Conservation (phyloP, 2,888 invertebrate species). For the Heliconius ismenius region DNA sequence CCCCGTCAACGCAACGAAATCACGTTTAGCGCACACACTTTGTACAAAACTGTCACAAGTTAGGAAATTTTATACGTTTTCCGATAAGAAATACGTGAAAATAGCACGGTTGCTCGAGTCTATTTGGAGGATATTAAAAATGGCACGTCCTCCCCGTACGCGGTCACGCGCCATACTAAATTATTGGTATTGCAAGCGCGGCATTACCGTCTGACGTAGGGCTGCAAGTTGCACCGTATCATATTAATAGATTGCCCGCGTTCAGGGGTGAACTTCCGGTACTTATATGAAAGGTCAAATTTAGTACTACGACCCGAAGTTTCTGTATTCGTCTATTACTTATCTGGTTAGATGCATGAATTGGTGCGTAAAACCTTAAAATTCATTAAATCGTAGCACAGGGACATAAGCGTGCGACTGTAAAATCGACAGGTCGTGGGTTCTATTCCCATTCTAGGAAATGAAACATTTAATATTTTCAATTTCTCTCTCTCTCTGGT, state of each 20-base stretch:
- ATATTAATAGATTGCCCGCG: slow-evolving; percentile 23
- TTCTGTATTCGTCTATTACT: neutral
- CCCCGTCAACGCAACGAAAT: slow-evolving; percentile 46
- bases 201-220: slow-evolving; percentile 53
- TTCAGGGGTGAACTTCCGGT: slow-evolving; percentile 26
- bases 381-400: too few relatives aligned
- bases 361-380: too few relatives aligned
- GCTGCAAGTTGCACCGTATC: slow-evolving; percentile 33
- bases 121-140: slow-evolving; percentile 26
- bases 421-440: too few relatives aligned
- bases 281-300: neutral
- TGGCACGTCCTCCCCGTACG: slow-evolving; percentile 59
- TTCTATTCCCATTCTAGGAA: too few relatives aligned
- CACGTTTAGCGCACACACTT: slow-evolving; percentile 53
- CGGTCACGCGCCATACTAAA: slow-evolving; percentile 75
- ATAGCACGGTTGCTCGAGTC: slow-evolving; percentile 20
- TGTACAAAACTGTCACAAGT: slow-evolving; percentile 44
- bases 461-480: too few relatives aligned
- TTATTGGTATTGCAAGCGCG: slow-evolving; percentile 65
- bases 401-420: too few relatives aligned
- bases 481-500: too few relatives aligned
- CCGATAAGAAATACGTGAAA: slow-evolving; percentile 34
- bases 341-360: too few relatives aligned
- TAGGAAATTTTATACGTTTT: slow-evolving; percentile 31
- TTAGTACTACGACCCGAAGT: neutral